Evolutionary conservation across 2,888 invertebrate species (phyloP), one percentile per base, ranked within the genome.

Genomic region (Pyrocoelia pectoralis): DNA sequence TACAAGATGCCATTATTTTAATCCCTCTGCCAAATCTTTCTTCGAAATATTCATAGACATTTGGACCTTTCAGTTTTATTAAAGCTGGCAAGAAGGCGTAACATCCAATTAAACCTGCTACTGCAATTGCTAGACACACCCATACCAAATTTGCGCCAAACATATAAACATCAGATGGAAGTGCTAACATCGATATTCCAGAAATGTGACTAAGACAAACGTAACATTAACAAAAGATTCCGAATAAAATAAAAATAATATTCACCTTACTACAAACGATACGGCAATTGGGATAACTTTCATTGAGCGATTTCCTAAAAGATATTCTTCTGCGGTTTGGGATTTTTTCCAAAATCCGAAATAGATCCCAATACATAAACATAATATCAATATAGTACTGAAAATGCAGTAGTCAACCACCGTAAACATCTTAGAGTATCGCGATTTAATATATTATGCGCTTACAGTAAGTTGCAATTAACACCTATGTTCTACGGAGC

Each of bases 141-240:
- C 81, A 77, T 64, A 82, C 79, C 73, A 90, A 91, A 69, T 88
- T 87, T 0, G 88, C 88, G 3, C 92, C 92, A 75, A 87, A 86
- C 24, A 86, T 82, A 75, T 92, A 92, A 68, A 91, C 87, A 75
- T 92, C 92, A 0, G 90, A 87, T 0, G 92, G 91, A 5, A 90
- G 85, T 0, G 90, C 91, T 5, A 93, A 83, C 8, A 92, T 80
- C 0, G 91, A 90, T 41, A 92, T 87, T 33, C 91, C 91, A 1
- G 91, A 91, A 72, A 91, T 81, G 69, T 90, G 89, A 74, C 91
- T 91, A 6, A n/a, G n/a, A n/a, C n/a, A n/a, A n/a, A n/a, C n/a
- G 24, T 24, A 24, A 24, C 3, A 5, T 24, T 24, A 24, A 24
- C 4, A 5, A 24, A 6, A 24, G 24, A 5, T 24, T 5, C 24